Percentiles rank a stretch among this genome's conserved stretches.
These are phyloP conservation scores for Mayetiola destructor DNA, from an alignment of 2,888 invertebrate species.

Conservation along the genomic window DNA sequence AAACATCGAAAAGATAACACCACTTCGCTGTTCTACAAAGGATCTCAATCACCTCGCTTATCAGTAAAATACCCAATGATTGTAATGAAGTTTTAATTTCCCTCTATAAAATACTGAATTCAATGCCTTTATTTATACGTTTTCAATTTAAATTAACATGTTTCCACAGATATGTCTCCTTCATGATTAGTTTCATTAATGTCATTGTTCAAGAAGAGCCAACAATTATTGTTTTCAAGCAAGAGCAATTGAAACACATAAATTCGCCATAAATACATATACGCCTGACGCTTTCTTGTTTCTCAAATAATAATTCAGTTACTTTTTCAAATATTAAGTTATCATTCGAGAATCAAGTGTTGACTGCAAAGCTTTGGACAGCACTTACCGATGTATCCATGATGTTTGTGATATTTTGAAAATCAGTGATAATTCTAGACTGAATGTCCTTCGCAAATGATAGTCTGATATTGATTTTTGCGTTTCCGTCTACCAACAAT, in stretches of 20 bases:
- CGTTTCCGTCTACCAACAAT: background rate
- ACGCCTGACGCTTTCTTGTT: background rate
- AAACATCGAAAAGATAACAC: background rate
- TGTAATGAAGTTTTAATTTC: background rate
- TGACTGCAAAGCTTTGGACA: background rate
- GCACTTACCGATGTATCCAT: background rate
- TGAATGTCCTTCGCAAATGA: background rate
- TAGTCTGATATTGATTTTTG: background rate
- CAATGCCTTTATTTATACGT: background rate
- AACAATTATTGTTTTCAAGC: background rate
- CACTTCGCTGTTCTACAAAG: background rate
- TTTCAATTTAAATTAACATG: background rate
- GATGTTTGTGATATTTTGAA: background rate
- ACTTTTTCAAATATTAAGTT: background rate
- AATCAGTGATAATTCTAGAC: background rate
- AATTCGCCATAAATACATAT: background rate
- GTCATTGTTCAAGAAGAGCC: background rate
- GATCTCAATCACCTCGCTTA: background rate
- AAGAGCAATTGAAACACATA: background rate
- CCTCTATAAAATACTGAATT: background rate
- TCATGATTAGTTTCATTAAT: background rate
- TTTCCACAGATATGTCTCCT: background rate
- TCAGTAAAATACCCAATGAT: background rate
- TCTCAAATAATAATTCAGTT: background rate
- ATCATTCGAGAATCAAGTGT: background rate